Conservation (phyloP, 2,888 invertebrate species). For the Steinernema hermaphroditum region DNA sequence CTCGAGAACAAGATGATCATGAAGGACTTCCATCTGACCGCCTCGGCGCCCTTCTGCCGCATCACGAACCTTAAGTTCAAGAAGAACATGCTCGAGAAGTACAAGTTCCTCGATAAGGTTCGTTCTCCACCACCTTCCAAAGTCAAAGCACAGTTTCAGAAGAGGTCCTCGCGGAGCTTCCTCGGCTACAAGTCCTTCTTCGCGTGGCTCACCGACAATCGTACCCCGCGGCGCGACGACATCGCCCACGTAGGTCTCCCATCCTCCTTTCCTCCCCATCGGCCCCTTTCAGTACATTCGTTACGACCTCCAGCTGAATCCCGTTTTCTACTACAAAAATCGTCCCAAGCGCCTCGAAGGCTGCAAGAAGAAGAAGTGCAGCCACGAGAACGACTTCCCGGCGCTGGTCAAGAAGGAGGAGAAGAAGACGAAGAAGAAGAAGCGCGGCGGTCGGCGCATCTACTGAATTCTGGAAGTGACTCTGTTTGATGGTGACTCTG, state of each 20-base stretch:
- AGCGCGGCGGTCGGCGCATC: not conserved
- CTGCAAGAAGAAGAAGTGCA: constrained; percentile 16
- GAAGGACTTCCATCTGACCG: constrained; percentile 26
- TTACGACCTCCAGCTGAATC: not conserved
- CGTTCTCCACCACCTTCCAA: too few relatives aligned
- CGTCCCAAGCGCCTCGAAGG: not conserved
- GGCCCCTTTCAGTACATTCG: constrained; percentile 13
- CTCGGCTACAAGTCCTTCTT: constrained; percentile 20
- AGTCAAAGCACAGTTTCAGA: not conserved
- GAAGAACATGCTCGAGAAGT: constrained; percentile 25
- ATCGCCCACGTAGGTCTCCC: constrained; percentile 20
- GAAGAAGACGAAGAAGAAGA: constrained; percentile 28
- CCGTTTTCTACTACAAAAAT: not conserved
- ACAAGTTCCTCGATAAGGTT: constrained; percentile 11
- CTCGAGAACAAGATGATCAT: constrained; percentile 29
- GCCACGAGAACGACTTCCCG: constrained; percentile 15
- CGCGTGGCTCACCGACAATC: constrained; percentile 21
- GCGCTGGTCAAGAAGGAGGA: constrained; percentile 6
- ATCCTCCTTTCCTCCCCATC: too few relatives aligned
- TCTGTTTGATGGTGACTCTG: not conserved
- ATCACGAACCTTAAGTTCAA: constrained; percentile 19
- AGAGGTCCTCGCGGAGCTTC: constrained; percentile 10
- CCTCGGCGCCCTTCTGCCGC: constrained; percentile 17
- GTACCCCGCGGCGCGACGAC: constrained; percentile 6
- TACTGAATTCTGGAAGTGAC: not conserved